These are phyloP conservation scores for Enteromius paludinosus DNA, from an alignment of 2,797 vertebrate genomes.

Conservation along the genomic window DNA sequence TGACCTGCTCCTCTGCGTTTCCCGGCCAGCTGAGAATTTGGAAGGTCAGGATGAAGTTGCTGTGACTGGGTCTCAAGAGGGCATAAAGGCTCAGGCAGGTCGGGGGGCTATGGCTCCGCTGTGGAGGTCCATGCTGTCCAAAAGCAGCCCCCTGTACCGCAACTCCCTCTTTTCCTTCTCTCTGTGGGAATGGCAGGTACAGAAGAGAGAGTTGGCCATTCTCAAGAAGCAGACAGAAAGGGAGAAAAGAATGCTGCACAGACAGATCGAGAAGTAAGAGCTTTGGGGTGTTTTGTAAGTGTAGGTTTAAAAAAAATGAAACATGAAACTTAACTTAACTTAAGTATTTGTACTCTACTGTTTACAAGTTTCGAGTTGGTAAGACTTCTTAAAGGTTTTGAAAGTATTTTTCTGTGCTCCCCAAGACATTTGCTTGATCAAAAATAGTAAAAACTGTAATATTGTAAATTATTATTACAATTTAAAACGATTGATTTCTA, in stretches of 20 bases:
- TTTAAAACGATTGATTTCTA: not conserved
- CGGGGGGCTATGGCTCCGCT: conserved; percentile 75
- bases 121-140: conserved; percentile 82
- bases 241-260: conserved; percentile 71
- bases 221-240: conserved; percentile 74
- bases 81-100: conserved; percentile 11
- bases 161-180: conserved; percentile 82
- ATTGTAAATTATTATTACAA: not conserved
- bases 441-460: not conserved
- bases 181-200: conserved; percentile 78
- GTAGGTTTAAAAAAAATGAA: not conserved
- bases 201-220: conserved; percentile 78
- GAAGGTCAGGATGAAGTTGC: conserved; percentile 41
- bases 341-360: not conserved
- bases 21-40: not conserved
- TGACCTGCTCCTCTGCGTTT: conserved; percentile 34
- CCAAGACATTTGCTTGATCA: not conserved
- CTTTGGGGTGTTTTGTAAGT: not conserved
- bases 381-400: not conserved
- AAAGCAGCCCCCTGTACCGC: conserved; percentile 80
- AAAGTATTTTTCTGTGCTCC: not conserved
- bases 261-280: conserved; percentile 78
- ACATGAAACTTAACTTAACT: not conserved
- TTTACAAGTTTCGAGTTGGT: not conserved
- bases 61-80: conserved; percentile 45